Conservation (phyloP, 2,797 vertebrate genomes). For the Ficedula albicollis region DNA sequence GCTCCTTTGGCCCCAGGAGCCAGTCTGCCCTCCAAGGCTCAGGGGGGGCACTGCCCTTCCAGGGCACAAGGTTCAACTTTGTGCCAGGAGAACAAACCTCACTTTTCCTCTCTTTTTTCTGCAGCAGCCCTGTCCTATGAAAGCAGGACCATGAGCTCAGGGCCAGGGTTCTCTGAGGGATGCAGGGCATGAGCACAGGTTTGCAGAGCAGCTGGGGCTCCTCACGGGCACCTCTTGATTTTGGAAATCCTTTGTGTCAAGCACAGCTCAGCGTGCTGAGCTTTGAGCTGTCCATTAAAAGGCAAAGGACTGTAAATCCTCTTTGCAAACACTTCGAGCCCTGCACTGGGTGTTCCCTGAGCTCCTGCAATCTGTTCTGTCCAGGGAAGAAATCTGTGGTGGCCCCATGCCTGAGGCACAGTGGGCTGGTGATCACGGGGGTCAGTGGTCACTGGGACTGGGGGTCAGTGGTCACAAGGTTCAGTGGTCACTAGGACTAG, state of each 20-base stretch:
- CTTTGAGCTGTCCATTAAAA: neutral
- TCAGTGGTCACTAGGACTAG: too few relatives aligned
- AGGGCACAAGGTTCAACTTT: accelerated
- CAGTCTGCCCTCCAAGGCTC: accelerated
- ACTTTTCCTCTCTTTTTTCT: too few relatives aligned
- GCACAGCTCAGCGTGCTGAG: neutral
- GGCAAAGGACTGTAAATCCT: neutral
- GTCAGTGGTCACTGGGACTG: neutral
- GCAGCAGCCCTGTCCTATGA: neutral
- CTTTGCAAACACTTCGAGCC: neutral
- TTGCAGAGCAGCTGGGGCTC: neutral
- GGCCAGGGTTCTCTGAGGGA: neutral
- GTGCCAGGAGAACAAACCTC: neutral
- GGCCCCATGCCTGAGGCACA: accelerated
- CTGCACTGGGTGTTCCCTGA: neutral
- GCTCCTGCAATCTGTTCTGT: neutral
- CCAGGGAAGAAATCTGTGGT: accelerated
- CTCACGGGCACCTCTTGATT: neutral
- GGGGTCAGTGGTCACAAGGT: neutral
- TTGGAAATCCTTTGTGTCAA: neutral
- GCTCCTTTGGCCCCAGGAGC: neutral
- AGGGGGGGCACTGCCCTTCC: accelerated
- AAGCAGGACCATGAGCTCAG: accelerated
- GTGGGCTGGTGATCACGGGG: neutral
- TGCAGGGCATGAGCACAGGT: neutral